Conservation (phyloP, 1,140 invertebrate genomes). For the Hirudo medicinalis region DNA sequence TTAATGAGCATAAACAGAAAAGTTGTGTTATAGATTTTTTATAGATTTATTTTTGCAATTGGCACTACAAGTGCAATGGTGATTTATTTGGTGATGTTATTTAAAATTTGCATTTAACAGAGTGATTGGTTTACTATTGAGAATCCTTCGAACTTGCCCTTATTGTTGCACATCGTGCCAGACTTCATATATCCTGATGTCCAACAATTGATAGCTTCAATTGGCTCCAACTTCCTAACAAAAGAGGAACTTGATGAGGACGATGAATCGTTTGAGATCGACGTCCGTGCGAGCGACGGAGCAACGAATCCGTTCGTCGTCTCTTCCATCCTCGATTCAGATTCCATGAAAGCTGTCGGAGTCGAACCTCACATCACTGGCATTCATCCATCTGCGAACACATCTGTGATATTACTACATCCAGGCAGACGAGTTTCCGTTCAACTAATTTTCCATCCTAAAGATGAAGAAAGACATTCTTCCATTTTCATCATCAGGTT, state of each 20-base stretch:
- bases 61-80: too few relatives aligned
- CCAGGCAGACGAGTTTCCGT: conserved; percentile 43
- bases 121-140: conserved; percentile 42
- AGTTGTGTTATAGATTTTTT: too few relatives aligned
- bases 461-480: conserved; percentile 42
- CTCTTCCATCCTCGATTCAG: neutral
- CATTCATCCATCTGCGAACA: conserved; percentile 37
- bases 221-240: neutral
- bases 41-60: too few relatives aligned
- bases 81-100: too few relatives aligned
- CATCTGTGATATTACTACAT: conserved; percentile 44
- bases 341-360: neutral
- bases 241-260: neutral
- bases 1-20: too few relatives aligned
- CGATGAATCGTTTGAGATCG: too few relatives aligned
- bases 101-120: conserved; percentile 36
- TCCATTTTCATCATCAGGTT: conserved; percentile 46
- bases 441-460: conserved; percentile 45
- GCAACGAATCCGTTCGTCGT: neutral
- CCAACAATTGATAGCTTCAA: conserved; percentile 32
- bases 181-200: conserved; percentile 46
- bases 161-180: conserved; percentile 45
- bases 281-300: too few relatives aligned
- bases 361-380: conserved; percentile 32
- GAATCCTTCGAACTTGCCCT: conserved; percentile 44